Conservation (phyloP, 2,797 vertebrate species). For the Sebastes dallii region DNA sequence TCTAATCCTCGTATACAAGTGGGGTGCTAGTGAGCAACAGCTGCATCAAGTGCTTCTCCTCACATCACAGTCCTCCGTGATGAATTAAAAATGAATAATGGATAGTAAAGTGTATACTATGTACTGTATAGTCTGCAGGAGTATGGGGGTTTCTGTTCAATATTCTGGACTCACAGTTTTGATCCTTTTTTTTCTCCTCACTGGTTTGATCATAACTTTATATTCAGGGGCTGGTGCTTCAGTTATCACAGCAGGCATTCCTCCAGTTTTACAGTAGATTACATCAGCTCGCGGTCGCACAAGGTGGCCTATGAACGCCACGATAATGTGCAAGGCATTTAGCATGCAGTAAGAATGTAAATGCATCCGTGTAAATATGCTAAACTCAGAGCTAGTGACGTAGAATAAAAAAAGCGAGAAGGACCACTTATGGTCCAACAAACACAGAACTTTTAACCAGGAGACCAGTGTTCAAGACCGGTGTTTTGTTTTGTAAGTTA, state of each 20-base stretch:
- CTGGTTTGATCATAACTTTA: background rate
- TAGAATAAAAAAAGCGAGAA: no score
- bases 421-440: no score
- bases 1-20: conserved; percentile 31
- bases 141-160: background rate
- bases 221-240: background rate
- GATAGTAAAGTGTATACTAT: background rate
- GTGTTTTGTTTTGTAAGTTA: no score
- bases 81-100: conserved; percentile 4
- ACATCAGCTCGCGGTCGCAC: no score
- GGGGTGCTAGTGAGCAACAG: conserved; percentile 24
- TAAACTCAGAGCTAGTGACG: no score
- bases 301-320: no score
- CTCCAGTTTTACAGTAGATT: background rate
- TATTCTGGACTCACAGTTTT: background rate
- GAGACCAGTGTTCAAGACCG: no score
- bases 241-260: background rate
- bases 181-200: background rate
- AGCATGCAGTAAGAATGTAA: no score
- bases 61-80: conserved; percentile 1
- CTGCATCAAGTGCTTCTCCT: conserved; percentile 18
- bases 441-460: no score
- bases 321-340: no score
- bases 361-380: no score
- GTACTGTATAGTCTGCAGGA: background rate